phyloP scores from a whole-genome alignment of 2,113 vertebrate species.

The Ictidomys tridecemlineatus region DNA sequence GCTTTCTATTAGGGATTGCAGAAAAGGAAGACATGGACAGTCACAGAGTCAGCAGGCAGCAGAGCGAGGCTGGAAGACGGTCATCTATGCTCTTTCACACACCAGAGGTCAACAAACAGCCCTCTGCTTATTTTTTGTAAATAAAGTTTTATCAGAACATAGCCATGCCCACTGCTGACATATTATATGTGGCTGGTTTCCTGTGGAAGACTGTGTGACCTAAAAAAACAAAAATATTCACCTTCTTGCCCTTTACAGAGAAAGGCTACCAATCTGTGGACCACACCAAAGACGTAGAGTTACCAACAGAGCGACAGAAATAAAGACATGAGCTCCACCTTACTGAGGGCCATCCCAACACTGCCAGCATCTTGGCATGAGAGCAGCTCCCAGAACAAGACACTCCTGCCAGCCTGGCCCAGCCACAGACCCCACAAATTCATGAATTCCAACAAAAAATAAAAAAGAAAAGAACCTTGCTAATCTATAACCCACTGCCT shows the following conservation, averaged over 20 bases:
- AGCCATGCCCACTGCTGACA: not conserved
- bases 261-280: not conserved
- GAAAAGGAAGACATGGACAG: not conserved
- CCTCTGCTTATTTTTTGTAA: not conserved
- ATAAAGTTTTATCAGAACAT: not conserved
- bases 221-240: not conserved
- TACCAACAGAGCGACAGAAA: constrained; percentile 14
- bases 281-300: not conserved
- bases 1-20: fast-evolving
- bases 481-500: not conserved
- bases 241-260: not conserved
- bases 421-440: not conserved
- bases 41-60: too few relatives aligned
- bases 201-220: not conserved
- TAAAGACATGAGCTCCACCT: not conserved
- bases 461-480: not conserved
- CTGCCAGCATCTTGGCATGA: not conserved
- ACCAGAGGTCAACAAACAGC: not conserved
- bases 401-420: not conserved
- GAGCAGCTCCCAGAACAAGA: not conserved
- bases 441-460: not conserved
- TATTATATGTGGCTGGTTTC: not conserved
- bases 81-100: not conserved
- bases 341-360: not conserved
- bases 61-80: not conserved